A percentile compares a stretch with the other conserved stretches of the same genome.
phyloP scores from a whole-genome alignment of 1,140 invertebrate genomes.

The Calliphora vicina region DNA sequence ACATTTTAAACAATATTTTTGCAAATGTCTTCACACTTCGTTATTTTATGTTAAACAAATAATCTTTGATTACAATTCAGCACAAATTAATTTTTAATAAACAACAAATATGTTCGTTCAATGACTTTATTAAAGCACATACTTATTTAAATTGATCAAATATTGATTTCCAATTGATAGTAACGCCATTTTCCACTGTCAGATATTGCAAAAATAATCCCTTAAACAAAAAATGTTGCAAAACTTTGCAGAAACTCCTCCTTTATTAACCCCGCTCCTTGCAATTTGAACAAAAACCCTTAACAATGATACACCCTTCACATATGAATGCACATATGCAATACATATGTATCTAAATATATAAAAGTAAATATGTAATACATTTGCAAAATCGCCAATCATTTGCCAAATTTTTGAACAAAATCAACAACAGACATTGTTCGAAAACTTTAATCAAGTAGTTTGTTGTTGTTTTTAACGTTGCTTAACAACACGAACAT shows the following conservation, averaged over 20 bases:
- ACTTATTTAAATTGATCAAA: background rate
- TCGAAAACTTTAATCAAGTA: background rate
- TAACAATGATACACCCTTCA: background rate
- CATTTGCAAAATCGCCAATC: constrained; percentile 31
- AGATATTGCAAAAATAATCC: background rate
- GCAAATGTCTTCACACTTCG: too few relatives aligned
- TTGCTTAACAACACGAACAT: too few relatives aligned
- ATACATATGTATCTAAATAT: background rate
- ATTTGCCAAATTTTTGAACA: constrained; percentile 18
- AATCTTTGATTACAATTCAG: too few relatives aligned
- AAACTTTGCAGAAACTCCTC: constrained; percentile 23
- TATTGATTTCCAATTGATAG: background rate
- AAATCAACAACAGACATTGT: background rate
- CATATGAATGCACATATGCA: background rate
- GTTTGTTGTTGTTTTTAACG: background rate
- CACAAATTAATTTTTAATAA: too few relatives aligned
- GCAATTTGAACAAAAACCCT: background rate
- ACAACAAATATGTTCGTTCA: background rate
- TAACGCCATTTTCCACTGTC: background rate
- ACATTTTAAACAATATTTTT: too few relatives aligned
- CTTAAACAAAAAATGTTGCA: constrained; percentile 4
- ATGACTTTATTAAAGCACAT: background rate
- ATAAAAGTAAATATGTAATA: background rate
- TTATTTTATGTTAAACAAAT: too few relatives aligned
- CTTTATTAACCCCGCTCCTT: background rate